Evolutionary conservation across 2,888 invertebrate species (phyloP).

Genomic region (Atrina japonica): DNA sequence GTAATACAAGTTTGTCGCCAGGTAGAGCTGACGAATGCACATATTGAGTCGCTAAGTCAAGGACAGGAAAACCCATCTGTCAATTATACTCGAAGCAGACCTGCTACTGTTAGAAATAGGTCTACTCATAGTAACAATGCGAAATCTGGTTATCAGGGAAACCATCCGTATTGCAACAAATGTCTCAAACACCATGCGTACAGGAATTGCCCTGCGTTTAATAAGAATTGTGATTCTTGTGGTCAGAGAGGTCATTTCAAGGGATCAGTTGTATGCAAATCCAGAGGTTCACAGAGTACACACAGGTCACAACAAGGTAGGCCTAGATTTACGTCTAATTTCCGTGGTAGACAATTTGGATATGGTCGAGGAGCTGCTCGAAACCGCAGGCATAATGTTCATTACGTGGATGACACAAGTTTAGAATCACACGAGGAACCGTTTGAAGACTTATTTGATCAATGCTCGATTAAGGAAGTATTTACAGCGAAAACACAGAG

Average conservation of each 20-base stretch:
- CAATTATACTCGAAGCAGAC: not conserved
- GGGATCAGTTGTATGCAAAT: conserved; percentile 8
- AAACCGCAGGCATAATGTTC: no score
- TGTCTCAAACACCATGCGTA: conserved; percentile 25
- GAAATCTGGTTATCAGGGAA: conserved; percentile 1
- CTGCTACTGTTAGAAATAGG: no score
- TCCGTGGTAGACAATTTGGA: no score
- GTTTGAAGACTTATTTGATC: conserved; percentile 21
- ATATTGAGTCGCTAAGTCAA: conserved; percentile 22
- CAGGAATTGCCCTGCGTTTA: conserved; percentile 32
- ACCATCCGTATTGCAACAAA: conserved; percentile 7
- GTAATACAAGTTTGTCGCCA: conserved; percentile 23
- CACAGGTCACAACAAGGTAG: no score
- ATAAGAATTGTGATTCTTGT: conserved; percentile 31
- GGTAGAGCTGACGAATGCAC: conserved; percentile 38
- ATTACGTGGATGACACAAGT: no score
- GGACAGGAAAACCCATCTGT: conserved; percentile 13
- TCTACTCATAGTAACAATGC: no score
- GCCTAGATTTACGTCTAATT: no score
- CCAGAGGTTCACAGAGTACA: not conserved
- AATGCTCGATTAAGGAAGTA: conserved; percentile 30
- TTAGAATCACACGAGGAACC: conserved; percentile 7
- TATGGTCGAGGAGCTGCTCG: no score
- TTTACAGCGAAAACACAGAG: conserved; percentile 17
- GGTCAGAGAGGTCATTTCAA: conserved; percentile 37